Base-by-base conservation (phyloP, 1,140 invertebrate species). In the Drosophila jambulina region DNA sequence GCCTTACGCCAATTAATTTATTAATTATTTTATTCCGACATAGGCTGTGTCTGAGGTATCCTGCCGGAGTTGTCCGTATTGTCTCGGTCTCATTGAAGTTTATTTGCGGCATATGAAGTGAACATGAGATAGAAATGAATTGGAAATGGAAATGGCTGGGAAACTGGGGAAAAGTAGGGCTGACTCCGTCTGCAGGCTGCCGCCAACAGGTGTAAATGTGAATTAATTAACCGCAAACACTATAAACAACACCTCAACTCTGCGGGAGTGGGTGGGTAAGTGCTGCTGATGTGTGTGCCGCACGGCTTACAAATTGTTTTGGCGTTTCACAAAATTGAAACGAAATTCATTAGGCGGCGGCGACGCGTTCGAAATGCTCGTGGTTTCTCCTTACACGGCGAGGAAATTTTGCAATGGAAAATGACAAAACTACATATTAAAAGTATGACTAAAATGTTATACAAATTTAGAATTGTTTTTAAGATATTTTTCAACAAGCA, bases 181-280 rank as follows among this genome's bases (percentile, higher is more conserved):
- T 75, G 71, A 23, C 68, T 59, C n/a, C 17, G 78, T 84, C 82
- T 85, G 68, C 45, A 56, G 25, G 77, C 78, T 57, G 77, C 78
- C 75, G 67, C 65, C 83, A 91, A 91, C 85, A 92, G 91, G 91
- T 92, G 91, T 88, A 91, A 92, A 85, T 88, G 81, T 87, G 83
- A 91, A 91, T 88, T 92, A 92, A 92, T 92, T 92, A 92, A 91
- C 91, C 86, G 81, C 90, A 91, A 91, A 87, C 86, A 91, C 83
- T 91, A 91, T 91, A 91, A 91, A 82, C 88, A 91, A 85, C 84
- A 80, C 78, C 80, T 84, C 69, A 48, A 38, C 70, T 21, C 23
- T 49, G 40, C 43, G 58, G 34, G 61, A 61, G 58, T 45, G 42
- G 32, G 21, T 38, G 43, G 58, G 58, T 57, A 48, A 29, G 36